Evolutionary conservation across 2,888 invertebrate genomes (phyloP), one percentile per base, ranked within the genome.

Genomic region (Andrena marginata): DNA sequence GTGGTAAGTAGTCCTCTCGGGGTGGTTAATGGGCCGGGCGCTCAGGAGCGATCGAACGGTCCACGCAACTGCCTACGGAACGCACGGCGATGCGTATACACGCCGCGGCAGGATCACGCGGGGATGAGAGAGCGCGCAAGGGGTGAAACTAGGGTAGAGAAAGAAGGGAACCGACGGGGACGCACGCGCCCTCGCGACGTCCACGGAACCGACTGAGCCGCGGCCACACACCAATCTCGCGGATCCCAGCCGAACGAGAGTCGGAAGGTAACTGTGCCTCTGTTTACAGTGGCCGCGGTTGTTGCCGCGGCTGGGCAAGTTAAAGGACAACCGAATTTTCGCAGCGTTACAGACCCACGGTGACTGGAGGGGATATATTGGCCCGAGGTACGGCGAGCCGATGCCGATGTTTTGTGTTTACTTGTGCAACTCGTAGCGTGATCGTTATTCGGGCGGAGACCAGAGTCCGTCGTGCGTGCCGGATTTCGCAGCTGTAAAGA

Each of bases 1-100:
- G 94, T 96, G 94, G 96, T 96, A 94, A 95, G 95, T 94, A 56
- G 56, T 63, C 62, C 65, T 77, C 65, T 65, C 13, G 70, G 69
- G 29, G 4, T 3, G 23, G 10, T 8, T 20, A 13, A 23, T 26
- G 56, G 42, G 10, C 23, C 56, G 3, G 26, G 56, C 56, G 23
- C 56, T 10, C 23, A 26, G 23, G 23, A 23, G 10, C 23, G 56
- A 23, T 23, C 20, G 56, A 56, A 56, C 20, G 23, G 26, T 10
- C 5, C 23, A 23, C 56, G 23, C 56, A 56, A 42, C 23, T 56
- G 56, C 4, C 56, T 26, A 0, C 23, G 23, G 56, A 42, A 42
- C 48, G 26, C 10, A 26, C 65, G 26, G 42, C 33, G n/a, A 5
- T 29, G 63, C 23, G 42, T 76, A 42, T 42, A 70, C 49, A 33